Conservation (phyloP, 1,140 invertebrate species). For the Dreissena polymorpha region DNA sequence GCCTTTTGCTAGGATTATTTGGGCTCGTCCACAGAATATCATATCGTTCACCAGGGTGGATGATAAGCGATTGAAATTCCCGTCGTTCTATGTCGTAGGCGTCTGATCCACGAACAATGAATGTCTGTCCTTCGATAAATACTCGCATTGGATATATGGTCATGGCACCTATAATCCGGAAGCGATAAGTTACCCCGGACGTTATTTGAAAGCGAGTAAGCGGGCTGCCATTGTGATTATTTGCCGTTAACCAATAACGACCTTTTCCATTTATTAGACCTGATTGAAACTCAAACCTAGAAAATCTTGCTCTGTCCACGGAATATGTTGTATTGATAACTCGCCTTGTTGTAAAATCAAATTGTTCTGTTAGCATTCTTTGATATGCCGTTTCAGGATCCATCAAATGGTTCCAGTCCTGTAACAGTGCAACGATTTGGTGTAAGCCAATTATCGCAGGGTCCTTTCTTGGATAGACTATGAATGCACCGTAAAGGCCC, state of each 20-base stretch:
- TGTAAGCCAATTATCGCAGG: neutral
- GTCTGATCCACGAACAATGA: constrained; percentile 86
- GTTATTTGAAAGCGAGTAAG: constrained; percentile 54
- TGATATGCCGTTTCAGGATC: constrained; percentile 58
- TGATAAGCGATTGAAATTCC: constrained; percentile 74
- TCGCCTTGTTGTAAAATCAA: neutral
- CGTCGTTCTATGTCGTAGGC: constrained; percentile 88
- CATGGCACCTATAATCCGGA: constrained; percentile 58
- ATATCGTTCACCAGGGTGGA: constrained; percentile 86
- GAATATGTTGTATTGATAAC: constrained; percentile 15
- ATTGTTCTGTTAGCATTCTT: constrained; percentile 58
- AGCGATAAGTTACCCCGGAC: constrained; percentile 45
- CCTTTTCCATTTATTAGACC: constrained; percentile 59
- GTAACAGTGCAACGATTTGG: constrained; percentile 50
- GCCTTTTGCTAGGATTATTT: neutral
- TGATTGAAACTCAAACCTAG: constrained; percentile 50
- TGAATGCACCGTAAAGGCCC: constrained; percentile 69
- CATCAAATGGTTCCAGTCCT: constrained; percentile 67
- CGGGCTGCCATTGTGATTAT: constrained; percentile 79
- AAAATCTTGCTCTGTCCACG: constrained; percentile 38
- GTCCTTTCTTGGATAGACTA: constrained; percentile 57
- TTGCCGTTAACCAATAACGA: constrained; percentile 79
- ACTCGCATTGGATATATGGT: constrained; percentile 75
- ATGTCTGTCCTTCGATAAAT: constrained; percentile 84
- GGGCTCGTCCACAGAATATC: constrained; percentile 87